Percentiles rank a stretch among this genome's conserved stretches.
phyloP scores from a whole-genome alignment of 2,113 vertebrate species.

The Cyprinodon variegatus region DNA sequence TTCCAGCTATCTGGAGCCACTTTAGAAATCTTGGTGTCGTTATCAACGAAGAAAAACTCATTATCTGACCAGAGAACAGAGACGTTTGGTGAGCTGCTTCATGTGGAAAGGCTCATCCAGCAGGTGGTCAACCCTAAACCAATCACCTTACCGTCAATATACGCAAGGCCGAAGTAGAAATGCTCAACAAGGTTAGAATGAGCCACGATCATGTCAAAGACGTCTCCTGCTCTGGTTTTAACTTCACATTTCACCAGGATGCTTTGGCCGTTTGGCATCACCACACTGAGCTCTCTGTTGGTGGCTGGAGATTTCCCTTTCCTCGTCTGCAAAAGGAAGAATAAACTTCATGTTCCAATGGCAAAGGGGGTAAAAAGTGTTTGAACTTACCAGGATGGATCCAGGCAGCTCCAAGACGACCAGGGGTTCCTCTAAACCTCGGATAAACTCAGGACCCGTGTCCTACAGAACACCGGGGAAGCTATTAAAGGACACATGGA shows the following conservation, averaged over 20 bases:
- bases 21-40: constrained; percentile 87
- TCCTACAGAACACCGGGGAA: constrained; percentile 66
- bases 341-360: background rate
- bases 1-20: constrained; percentile 88
- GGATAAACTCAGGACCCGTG: constrained; percentile 85
- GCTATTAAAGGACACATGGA: background rate
- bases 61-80: constrained; percentile 75
- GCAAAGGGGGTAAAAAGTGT: background rate
- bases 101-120: background rate
- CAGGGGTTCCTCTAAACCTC: constrained; percentile 80
- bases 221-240: constrained; percentile 82
- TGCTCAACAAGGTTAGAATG: constrained; percentile 86
- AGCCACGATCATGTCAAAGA: constrained; percentile 85
- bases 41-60: constrained; percentile 92
- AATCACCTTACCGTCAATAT: constrained; percentile 80
- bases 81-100: background rate
- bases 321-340: constrained; percentile 78
- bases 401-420: constrained; percentile 85
- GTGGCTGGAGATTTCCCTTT: constrained; percentile 85
- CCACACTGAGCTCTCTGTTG: constrained; percentile 84
- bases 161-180: constrained; percentile 90
- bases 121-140: background rate
- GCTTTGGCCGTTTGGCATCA: constrained; percentile 86
- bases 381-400: constrained; percentile 84
- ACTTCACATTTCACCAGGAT: constrained; percentile 89